phyloP scores from a whole-genome alignment of 2,888 invertebrate species.

The Hypena proboscidalis region DNA sequence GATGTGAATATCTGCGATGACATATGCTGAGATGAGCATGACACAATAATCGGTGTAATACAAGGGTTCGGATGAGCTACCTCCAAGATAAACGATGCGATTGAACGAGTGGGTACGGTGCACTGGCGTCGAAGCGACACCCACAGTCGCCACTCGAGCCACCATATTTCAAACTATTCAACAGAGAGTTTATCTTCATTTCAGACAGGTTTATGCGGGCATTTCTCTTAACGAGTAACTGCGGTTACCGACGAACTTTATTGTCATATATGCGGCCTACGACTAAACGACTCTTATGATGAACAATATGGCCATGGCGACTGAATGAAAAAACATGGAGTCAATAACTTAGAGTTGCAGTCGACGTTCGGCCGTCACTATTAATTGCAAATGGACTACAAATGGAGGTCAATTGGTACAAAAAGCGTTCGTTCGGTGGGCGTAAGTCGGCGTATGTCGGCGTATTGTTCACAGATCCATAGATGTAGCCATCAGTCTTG shows the following conservation, averaged over 20 bases:
- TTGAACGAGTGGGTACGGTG: constrained; percentile 26
- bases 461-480: constrained; percentile 58
- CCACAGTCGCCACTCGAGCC: constrained; percentile 51
- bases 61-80: constrained; percentile 46
- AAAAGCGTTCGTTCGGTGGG: constrained; percentile 55
- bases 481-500: constrained; percentile 61
- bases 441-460: constrained; percentile 38
- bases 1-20: constrained; percentile 16
- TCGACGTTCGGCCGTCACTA: constrained; percentile 54
- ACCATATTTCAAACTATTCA: constrained; percentile 68
- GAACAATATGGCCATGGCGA: constrained; percentile 51
- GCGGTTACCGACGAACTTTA: constrained; percentile 56
- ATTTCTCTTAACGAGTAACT: constrained; percentile 57
- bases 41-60: constrained; percentile 43
- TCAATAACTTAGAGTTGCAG: constrained; percentile 63
- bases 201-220: constrained; percentile 65
- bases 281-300: constrained; percentile 37
- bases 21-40: constrained; percentile 26
- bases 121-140: constrained; percentile 48
- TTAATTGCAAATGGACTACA: constrained; percentile 72
- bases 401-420: constrained; percentile 69
- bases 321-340: constrained; percentile 57
- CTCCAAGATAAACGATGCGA: constrained; percentile 30
- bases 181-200: constrained; percentile 66
- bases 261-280: constrained; percentile 58